These are phyloP conservation scores for Huso huso DNA, from an alignment of 2,797 vertebrate species.

Conservation along the genomic window DNA sequence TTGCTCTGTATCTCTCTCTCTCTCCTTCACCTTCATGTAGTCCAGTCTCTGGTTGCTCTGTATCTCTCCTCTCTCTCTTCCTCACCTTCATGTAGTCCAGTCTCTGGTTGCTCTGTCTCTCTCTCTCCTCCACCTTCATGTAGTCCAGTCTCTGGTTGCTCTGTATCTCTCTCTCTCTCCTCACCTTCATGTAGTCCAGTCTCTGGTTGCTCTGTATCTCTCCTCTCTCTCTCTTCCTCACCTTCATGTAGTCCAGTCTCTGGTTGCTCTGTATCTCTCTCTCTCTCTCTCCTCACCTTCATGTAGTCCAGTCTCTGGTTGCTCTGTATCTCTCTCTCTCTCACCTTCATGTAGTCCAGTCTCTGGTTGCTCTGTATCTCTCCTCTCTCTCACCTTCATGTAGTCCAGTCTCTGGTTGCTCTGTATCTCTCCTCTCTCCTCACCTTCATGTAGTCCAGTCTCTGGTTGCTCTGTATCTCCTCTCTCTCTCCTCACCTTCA, in stretches of 20 bases:
- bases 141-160: neutral
- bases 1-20: constrained; percentile 13
- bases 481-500: neutral
- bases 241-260: too few relatives aligned
- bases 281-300: constrained; percentile 7
- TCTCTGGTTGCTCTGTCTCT: too few relatives aligned
- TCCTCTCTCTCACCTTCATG: too few relatives aligned
- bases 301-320: constrained; percentile 23
- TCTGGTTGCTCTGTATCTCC: too few relatives aligned
- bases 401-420: too few relatives aligned
- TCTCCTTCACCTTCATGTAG: too few relatives aligned
- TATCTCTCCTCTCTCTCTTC: neutral
- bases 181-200: too few relatives aligned
- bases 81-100: too few relatives aligned
- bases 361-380: constrained; percentile 7
- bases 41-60: too few relatives aligned
- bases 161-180: neutral
- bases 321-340: constrained; percentile 25
- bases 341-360: neutral
- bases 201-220: neutral
- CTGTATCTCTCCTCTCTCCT: neutral
- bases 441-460: too few relatives aligned
- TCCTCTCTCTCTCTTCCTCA: constrained; percentile 9
- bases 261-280: neutral
- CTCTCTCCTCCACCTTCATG: neutral